Evolutionary conservation across 2,888 invertebrate genomes (phyloP), one percentile per base, ranked within the genome.

Genomic region (Coecobrya sp.): DNA sequence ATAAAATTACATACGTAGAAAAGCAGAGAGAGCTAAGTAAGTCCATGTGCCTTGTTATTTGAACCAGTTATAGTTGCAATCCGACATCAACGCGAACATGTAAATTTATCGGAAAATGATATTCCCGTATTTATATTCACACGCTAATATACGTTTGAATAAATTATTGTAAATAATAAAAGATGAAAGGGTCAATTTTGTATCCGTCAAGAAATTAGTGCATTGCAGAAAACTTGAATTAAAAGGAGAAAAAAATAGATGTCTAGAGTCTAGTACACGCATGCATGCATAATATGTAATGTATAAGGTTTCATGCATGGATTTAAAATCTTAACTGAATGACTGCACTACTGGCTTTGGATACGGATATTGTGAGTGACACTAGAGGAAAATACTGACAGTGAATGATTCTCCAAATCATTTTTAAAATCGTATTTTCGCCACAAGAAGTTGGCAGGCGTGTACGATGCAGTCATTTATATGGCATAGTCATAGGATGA

Each of bases 351-450:
- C 52, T 11, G 2, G 30, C 22, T 27, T 59, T 65, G 27, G 36
- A 7, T 36, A 4, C 36, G n/a, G 59, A 19, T 19, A 19, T 22
- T 8, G 62, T 79, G 30, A 65, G 22, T 88, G 65, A 87, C 76
- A 87, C 79, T 68, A 82, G 70, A 82, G 82, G 82, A 70, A 89
- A 70, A 81, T 81, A 70, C 82, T 84, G 82, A 89, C 73, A 70
- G 52, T 89, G 70, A 89, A 82, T 49, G 81, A 70, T 89, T 52
- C 65, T 88, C 70, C 70, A 89, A 89, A 68, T 89, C 89, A 89
- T 45, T 76, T 79, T 27, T 79, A 16, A 79, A 79, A 52, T 79
- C 79, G 7, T 27, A 79, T 52, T 79, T 79, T 79, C 49, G 22
- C 52, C 79, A 73, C 68, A 68, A 76, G 49, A 52, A 79, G 79